These are phyloP conservation scores for Eupithecia subumbrata DNA, from an alignment of 2,888 invertebrate species.

Conservation along the genomic window DNA sequence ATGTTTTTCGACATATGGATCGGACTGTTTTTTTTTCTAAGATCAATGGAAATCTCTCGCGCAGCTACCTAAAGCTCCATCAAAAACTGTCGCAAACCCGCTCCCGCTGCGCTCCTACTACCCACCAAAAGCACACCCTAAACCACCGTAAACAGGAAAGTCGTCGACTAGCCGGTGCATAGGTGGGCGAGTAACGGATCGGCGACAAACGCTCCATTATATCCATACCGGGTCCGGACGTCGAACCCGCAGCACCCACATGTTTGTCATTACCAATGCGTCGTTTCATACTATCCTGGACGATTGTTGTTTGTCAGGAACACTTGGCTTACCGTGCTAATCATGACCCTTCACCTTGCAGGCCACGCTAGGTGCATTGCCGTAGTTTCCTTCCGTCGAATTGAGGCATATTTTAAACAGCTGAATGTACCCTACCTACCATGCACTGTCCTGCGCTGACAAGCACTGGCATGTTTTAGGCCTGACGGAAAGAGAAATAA, in stretches of 20 bases:
- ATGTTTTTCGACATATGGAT: neutral
- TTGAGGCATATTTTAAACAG: no score
- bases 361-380: no score
- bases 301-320: neutral
- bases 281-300: neutral
- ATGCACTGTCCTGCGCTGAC: no score
- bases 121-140: conserved; percentile 1
- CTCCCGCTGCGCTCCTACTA: neutral
- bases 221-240: conserved; percentile 64
- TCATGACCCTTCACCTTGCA: neutral
- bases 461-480: no score
- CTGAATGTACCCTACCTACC: no score
- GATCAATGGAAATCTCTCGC: neutral
- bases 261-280: conserved; percentile 54
- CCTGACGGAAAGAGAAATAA: no score
- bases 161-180: conserved; percentile 46
- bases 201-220: conserved; percentile 72
- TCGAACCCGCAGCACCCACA: conserved; percentile 78
- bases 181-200: conserved; percentile 67
- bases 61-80: neutral
- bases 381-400: no score
- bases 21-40: neutral
- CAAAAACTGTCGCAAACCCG: neutral
- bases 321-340: neutral
- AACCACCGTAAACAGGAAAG: conserved; percentile 29